Percentiles rank a stretch among this genome's conserved stretches.
phyloP scores from a whole-genome alignment of 2,797 vertebrate genomes.

The Tokudaia muenninki region DNA sequence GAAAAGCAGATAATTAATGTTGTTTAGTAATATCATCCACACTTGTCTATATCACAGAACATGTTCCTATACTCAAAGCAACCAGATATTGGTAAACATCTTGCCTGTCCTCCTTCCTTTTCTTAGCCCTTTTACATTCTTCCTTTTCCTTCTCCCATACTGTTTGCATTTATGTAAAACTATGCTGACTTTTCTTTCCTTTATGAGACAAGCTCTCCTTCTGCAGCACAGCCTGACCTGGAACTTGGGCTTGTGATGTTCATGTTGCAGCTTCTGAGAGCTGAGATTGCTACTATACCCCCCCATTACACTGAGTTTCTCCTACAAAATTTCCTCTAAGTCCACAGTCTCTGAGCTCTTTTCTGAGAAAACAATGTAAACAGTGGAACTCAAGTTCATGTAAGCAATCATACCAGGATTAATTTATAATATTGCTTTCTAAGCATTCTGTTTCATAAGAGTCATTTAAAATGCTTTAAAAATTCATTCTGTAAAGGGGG shows the following conservation, averaged over 20 bases:
- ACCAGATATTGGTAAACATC: background rate
- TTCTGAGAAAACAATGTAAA: constrained; percentile 12
- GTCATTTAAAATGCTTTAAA: constrained; percentile 55
- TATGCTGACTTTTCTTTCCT: background rate
- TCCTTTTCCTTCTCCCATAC: background rate
- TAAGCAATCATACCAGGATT: constrained; percentile 23
- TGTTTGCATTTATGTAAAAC: background rate
- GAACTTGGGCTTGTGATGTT: background rate
- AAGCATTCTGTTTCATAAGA: background rate
- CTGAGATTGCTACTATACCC: background rate
- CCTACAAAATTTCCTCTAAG: constrained; percentile 12
- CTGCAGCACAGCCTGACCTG: background rate
- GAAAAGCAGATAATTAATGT: background rate
- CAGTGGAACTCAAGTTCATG: background rate
- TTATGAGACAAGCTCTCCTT: background rate
- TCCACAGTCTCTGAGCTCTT: background rate
- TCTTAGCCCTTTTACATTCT: background rate
- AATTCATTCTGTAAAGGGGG: background rate
- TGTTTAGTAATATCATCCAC: background rate
- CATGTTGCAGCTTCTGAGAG: background rate
- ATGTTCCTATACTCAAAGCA: background rate
- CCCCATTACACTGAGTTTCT: background rate
- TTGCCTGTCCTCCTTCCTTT: background rate
- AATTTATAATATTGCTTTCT: constrained; percentile 19
- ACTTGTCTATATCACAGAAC: background rate